These are phyloP conservation scores for Brachirus orientalis DNA, from an alignment of 2,113 vertebrate species.

Conservation along the genomic window DNA sequence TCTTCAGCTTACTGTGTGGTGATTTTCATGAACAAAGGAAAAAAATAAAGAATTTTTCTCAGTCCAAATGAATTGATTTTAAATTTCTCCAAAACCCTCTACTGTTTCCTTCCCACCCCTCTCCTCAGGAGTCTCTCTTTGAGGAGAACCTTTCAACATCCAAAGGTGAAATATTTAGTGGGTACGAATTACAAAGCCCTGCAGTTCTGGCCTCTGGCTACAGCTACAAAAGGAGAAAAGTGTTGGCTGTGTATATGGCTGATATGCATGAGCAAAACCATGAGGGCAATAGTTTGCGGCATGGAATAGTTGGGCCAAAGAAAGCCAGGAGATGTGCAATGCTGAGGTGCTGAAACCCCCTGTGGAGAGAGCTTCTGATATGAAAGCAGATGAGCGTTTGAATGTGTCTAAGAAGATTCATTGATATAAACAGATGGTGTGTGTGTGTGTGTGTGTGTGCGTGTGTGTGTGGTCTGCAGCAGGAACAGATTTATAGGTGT, in stretches of 20 bases:
- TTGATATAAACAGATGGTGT: conserved; percentile 15
- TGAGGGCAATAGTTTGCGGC: not conserved
- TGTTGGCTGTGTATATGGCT: not conserved
- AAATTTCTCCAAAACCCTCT: conserved; percentile 6
- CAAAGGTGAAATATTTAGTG: conserved; percentile 36
- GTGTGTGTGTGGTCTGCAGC: conserved; percentile 33
- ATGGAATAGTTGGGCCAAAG: not conserved
- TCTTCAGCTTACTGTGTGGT: not conserved
- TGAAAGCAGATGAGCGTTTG: conserved; percentile 14
- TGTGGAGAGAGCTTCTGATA: not conserved
- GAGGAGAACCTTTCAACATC: conserved; percentile 38
- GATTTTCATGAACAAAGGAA: not conserved
- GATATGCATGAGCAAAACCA: conserved; percentile 9
- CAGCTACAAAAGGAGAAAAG: conserved; percentile 12
- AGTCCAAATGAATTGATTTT: conserved; percentile 45
- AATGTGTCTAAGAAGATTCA: conserved; percentile 12
- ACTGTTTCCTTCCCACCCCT: not conserved
- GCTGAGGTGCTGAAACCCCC: conserved; percentile 1
- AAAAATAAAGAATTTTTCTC: conserved; percentile 5
- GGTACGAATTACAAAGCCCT: conserved; percentile 16
- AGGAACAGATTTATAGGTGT: conserved; percentile 70
- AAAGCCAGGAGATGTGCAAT: not conserved
- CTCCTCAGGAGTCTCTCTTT: conserved; percentile 15
- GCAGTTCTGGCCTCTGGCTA: conserved; percentile 20
- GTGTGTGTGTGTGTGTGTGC: conserved; percentile 2